Conservation (phyloP, 2,113 vertebrate species). For the Caranx ignobilis region DNA sequence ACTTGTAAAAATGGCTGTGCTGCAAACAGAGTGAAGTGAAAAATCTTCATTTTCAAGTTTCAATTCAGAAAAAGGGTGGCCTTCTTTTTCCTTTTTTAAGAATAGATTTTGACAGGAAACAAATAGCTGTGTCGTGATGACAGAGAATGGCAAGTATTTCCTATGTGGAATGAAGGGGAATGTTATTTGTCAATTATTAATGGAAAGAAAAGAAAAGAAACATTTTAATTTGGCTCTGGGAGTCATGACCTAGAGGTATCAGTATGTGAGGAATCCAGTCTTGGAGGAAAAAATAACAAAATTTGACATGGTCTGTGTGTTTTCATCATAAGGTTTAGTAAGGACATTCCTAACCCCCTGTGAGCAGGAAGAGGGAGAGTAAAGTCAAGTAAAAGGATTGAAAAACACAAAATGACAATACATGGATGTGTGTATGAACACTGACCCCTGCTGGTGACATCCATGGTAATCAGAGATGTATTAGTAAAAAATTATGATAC, state of each 20-base stretch:
- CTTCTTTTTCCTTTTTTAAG: constrained; percentile 1
- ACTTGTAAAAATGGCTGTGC: not conserved
- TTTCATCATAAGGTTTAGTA: constrained; percentile 49
- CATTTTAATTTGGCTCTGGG: constrained; percentile 37
- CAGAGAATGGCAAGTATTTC: constrained; percentile 24
- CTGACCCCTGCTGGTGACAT: constrained; percentile 80
- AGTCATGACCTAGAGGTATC: constrained; percentile 52
- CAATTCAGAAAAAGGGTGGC: not conserved
- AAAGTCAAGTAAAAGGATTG: constrained; percentile 32
- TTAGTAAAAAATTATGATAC: not conserved
- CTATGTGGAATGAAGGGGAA: constrained; percentile 28
- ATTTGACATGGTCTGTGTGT: constrained; percentile 68
- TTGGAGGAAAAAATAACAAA: constrained; percentile 67
- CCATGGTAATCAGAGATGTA: constrained; percentile 6
- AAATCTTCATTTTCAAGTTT: not conserved
- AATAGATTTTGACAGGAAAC: constrained; percentile 36
- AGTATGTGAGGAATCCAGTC: constrained; percentile 74
- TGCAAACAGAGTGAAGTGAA: constrained; percentile 21
- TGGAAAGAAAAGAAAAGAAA: constrained; percentile 3
- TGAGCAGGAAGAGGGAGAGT: constrained; percentile 45
- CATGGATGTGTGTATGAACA: constrained; percentile 66
- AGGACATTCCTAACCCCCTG: constrained; percentile 71
- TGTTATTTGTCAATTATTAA: constrained; percentile 56
- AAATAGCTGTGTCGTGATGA: constrained; percentile 15
- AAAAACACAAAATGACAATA: constrained; percentile 31